Conservation (phyloP, 1,140 invertebrate species). For the Dermatophagoides farinae region DNA sequence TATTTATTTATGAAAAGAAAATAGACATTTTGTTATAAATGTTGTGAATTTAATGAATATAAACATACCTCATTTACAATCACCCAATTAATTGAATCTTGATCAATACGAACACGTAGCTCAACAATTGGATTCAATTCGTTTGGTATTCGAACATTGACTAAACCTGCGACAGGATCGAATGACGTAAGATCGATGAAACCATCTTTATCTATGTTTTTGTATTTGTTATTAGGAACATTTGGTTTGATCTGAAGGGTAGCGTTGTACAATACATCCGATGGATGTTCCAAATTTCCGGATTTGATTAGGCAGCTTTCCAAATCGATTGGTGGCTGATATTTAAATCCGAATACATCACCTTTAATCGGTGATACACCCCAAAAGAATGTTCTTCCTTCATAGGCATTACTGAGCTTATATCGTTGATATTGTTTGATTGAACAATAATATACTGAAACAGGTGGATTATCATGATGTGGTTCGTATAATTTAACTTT, state of each 20-base stretch:
- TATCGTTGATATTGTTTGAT: slow-evolving; percentile 68
- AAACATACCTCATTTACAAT: slow-evolving; percentile 62
- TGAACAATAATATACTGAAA: slow-evolving; percentile 44
- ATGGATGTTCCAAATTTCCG: slow-evolving; percentile 74
- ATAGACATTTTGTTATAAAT: not conserved
- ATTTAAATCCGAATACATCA: slow-evolving; percentile 60
- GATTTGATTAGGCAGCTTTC: slow-evolving; percentile 58
- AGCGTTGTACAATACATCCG: slow-evolving; percentile 67
- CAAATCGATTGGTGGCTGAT: slow-evolving; percentile 47
- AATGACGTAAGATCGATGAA: slow-evolving; percentile 48
- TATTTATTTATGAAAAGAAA: not conserved
- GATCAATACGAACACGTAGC: slow-evolving; percentile 50
- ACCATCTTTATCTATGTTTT: slow-evolving; percentile 40
- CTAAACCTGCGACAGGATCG: slow-evolving; percentile 46
- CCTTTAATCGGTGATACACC: slow-evolving; percentile 60
- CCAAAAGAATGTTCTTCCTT: slow-evolving; percentile 80
- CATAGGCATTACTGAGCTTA: slow-evolving; percentile 57
- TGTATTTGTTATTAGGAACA: slow-evolving; percentile 11
- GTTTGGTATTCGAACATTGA: slow-evolving; percentile 43
- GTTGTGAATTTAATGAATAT: not conserved
- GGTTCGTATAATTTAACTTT: slow-evolving; percentile 57
- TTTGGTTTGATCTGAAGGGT: slow-evolving; percentile 56
- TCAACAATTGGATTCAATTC: slow-evolving; percentile 43
- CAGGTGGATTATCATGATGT: slow-evolving; percentile 33
- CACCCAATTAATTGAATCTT: slow-evolving; percentile 66